These are phyloP conservation scores for Zhuqinia jingwanae DNA, from an alignment of 2,888 invertebrate species.

Conservation along the genomic window DNA sequence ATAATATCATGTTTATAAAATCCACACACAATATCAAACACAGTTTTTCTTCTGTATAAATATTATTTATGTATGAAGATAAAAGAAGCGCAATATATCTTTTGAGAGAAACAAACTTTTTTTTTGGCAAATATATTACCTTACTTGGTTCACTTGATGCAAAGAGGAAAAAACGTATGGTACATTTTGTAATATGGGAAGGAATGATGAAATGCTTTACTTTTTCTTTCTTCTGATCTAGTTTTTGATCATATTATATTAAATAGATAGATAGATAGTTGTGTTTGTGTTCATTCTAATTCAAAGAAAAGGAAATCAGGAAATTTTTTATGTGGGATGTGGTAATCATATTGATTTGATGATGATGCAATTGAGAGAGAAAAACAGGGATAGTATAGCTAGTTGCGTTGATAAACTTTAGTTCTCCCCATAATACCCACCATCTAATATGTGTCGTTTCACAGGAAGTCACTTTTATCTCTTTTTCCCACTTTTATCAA, in stretches of 20 bases:
- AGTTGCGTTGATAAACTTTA: not conserved
- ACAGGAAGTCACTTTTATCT: too few relatives aligned
- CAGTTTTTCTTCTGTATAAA: too few relatives aligned
- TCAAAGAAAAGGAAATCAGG: not conserved
- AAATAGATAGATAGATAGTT: too few relatives aligned
- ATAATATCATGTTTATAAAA: too few relatives aligned
- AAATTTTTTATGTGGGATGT: too few relatives aligned
- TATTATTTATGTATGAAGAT: too few relatives aligned
- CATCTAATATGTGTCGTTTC: too few relatives aligned
- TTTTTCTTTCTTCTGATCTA: not conserved
- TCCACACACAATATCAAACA: too few relatives aligned
- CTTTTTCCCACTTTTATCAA: not conserved
- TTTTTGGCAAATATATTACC: constrained; percentile 35
- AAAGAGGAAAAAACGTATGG: not conserved
- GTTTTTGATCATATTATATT: too few relatives aligned
- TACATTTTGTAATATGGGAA: constrained; percentile 1
- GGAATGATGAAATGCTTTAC: not conserved
- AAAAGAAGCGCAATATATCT: constrained; percentile 13
- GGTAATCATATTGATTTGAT: not conserved
- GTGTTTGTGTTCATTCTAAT: not conserved
- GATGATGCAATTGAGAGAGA: not conserved
- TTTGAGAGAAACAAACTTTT: not conserved
- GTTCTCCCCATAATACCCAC: not conserved
- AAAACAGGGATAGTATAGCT: not conserved
- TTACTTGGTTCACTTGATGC: not conserved